Base-by-base conservation (phyloP, 2,888 invertebrate species). In the Colletes collaris region DNA sequence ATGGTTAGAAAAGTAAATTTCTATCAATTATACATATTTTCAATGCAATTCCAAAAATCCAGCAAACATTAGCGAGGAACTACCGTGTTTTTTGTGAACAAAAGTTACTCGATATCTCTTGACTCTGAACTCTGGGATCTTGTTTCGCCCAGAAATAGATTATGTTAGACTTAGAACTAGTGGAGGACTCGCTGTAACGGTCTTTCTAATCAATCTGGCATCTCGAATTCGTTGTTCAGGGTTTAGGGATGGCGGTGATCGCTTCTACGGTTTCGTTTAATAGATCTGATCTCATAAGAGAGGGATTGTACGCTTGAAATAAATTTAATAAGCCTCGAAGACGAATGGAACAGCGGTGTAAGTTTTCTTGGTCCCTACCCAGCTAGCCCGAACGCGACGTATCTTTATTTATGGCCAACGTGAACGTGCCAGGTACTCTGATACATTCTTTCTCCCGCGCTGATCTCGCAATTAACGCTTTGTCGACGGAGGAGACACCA, bases 361-460 rank as follows among this genome's bases (percentile, higher is more conserved):
- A 76, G 79, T 81, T 60, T 62, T 72, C 68, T 81, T 79, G 79
- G 65, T 80, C 44, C 55, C 50, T 78, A 16, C 56, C 79, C 79
- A 79, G 72, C 44, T 4, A 50, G 65, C 35, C 50, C 52, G 46
- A 49, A 58, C 49, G 59, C 50, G 70, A 70, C 77, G 40, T 52
- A 53, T 52, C 73, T 59, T 37, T 78, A 72, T 78, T 78, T 79
- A 79, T 63, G 72, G 64, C 27, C 64, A 53, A 64, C 53, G 50
- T 37, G 68, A 52, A 40, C 16, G 60, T 62, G 79, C 64, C 72
- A 65, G 79, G 37, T 65, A 56, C 58, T 65, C 62, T 50, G 27
- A n/a, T 8, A 11, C 35, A 13, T 65, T 40, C 40, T 76, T 63
- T 55, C 52, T 40, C 60, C n/a, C 35, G n/a, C 53, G 8, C 6